Conservation (phyloP, 2,888 invertebrate species). For the Agrilus cyanescens region DNA sequence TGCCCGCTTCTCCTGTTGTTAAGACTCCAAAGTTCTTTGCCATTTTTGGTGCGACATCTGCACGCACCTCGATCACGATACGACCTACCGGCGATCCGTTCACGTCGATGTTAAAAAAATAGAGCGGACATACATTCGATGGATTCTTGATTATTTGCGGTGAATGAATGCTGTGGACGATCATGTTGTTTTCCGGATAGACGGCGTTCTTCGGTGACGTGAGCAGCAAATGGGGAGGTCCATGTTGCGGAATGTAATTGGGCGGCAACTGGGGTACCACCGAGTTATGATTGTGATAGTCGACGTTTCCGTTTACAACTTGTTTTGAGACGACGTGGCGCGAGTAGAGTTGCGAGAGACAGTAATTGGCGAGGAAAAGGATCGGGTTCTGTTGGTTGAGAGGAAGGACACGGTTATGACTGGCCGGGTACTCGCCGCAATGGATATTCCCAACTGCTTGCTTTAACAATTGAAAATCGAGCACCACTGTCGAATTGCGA, state of each 20-base stretch:
- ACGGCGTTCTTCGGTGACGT: constrained; percentile 26
- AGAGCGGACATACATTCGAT: constrained; percentile 52
- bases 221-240: constrained; percentile 18
- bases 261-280: constrained; percentile 27
- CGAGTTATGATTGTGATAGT: constrained; percentile 34
- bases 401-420: constrained; percentile 29
- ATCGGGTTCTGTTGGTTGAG: constrained; percentile 52
- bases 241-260: constrained; percentile 24
- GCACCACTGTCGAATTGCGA: constrained; percentile 50
- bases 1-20: constrained; percentile 59
- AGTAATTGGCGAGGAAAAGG: constrained; percentile 63
- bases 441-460: constrained; percentile 54
- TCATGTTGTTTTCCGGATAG: constrained; percentile 32
- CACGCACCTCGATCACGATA: constrained; percentile 64
- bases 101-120: constrained; percentile 65
- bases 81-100: constrained; percentile 58
- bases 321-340: constrained; percentile 50
- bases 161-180: constrained; percentile 36
- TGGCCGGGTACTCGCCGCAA: constrained; percentile 40
- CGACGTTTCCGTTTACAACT: constrained; percentile 37
- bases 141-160: constrained; percentile 45
- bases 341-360: constrained; percentile 60
- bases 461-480: constrained; percentile 55
- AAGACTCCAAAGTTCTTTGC: constrained; percentile 65
- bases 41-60: constrained; percentile 72